These are phyloP conservation scores for Drepana arcuata DNA, from an alignment of 1,140 invertebrate genomes.

Conservation along the genomic window DNA sequence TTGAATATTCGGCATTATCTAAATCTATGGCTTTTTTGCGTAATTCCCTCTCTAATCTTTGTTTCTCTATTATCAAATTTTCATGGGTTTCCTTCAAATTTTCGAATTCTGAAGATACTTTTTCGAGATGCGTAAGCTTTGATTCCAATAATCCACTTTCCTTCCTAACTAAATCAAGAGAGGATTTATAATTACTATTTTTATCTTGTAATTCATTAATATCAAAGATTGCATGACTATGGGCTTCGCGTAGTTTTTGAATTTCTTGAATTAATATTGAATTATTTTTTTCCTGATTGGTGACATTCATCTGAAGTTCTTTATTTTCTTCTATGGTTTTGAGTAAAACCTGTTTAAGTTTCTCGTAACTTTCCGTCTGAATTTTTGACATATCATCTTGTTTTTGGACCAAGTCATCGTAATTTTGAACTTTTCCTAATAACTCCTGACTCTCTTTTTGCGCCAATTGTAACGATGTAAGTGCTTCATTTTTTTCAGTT, in stretches of 20 bases:
- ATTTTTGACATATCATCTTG: slow-evolving; percentile 11
- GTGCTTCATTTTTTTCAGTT: slow-evolving; percentile 32
- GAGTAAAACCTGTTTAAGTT: slow-evolving; percentile 11
- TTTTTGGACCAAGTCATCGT: slow-evolving; percentile 16
- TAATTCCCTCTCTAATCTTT: slow-evolving; percentile 29
- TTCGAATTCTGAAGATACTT: slow-evolving; percentile 25
- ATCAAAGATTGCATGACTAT: slow-evolving; percentile 17
- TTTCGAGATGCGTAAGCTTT: slow-evolving; percentile 26
- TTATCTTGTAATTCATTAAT: slow-evolving; percentile 33
- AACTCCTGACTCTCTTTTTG: slow-evolving; percentile 43
- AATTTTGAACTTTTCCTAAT: slow-evolving; percentile 29
- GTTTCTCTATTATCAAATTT: slow-evolving; percentile 32
- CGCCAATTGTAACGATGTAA: slow-evolving; percentile 31
- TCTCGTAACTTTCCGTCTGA: slow-evolving; percentile 5
- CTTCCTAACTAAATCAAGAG: slow-evolving; percentile 33
- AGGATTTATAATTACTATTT: slow-evolving; percentile 33
- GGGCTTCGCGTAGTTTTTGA: slow-evolving; percentile 27
- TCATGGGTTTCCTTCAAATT: slow-evolving; percentile 28
- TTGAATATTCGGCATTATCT: slow-evolving; percentile 23
- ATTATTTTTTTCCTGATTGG: slow-evolving; percentile 19
- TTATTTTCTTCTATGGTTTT: slow-evolving; percentile 18
- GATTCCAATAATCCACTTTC: slow-evolving; percentile 31
- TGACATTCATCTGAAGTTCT: slow-evolving; percentile 15
- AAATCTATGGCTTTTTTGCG: slow-evolving; percentile 25
- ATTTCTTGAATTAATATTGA: slow-evolving; percentile 36